A percentile compares a stretch with the other conserved stretches of the same genome.
These are phyloP conservation scores for Bombus ignitus DNA, from an alignment of 1,140 invertebrate species.

Conservation along the genomic window DNA sequence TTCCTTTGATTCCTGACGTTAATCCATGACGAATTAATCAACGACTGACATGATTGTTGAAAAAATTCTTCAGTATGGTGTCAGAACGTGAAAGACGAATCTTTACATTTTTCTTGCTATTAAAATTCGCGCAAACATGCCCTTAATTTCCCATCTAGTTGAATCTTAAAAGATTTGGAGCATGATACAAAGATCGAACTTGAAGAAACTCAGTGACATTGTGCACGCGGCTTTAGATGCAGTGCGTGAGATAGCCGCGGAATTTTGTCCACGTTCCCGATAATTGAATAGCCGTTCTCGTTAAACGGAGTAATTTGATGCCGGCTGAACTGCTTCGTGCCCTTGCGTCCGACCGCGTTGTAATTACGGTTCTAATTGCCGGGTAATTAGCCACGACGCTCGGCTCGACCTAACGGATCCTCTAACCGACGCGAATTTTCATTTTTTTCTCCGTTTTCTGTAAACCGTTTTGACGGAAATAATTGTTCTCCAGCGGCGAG, in stretches of 20 bases:
- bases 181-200: no score
- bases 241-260: slow-evolving; percentile 33
- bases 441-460: background rate
- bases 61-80: no score
- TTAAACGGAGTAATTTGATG: slow-evolving; percentile 41
- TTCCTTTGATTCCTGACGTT: no score
- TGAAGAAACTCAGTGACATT: no score
- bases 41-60: no score
- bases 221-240: background rate
- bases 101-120: background rate
- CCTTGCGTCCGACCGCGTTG: slow-evolving; percentile 1
- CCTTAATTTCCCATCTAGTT: background rate
- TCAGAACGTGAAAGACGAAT: background rate
- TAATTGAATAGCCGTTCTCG: slow-evolving; percentile 36
- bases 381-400: slow-evolving; percentile 31
- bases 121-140: background rate
- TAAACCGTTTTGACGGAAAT: background rate
- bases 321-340: slow-evolving; percentile 16
- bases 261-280: slow-evolving; percentile 28
- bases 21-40: no score
- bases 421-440: background rate
- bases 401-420: background rate
- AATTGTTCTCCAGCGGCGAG: background rate
- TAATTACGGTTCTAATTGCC: slow-evolving; percentile 41
- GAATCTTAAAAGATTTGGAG: no score